Percentiles rank a stretch among this genome's conserved stretches.
phyloP scores from a whole-genome alignment of 64 coral and sea anemone species.

The Pachyseris speciosa region DNA sequence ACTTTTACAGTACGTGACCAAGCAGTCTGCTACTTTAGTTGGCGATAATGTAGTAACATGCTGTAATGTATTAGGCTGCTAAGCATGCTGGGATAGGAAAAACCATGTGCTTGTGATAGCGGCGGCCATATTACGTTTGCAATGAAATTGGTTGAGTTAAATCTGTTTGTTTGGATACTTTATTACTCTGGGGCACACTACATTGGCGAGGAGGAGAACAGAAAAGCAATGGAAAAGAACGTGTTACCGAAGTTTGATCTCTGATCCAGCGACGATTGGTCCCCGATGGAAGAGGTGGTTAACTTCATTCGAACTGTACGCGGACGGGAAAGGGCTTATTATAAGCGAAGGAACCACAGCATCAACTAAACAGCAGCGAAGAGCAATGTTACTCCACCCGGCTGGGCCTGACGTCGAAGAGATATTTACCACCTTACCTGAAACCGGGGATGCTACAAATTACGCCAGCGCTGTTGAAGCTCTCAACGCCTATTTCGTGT shows the following conservation, averaged over 20 bases:
- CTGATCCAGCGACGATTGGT: no score
- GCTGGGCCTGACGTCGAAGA: conserved; percentile 23
- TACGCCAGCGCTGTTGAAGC: conserved; percentile 15
- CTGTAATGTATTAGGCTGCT: conserved; percentile 16
- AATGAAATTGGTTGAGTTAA: conserved; percentile 6
- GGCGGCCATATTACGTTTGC: background rate
- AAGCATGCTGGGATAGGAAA: background rate
- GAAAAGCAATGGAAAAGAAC: background rate
- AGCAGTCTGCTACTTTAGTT: no score
- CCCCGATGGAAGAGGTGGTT: conserved; percentile 40
- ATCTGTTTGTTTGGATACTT: background rate
- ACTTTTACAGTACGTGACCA: no score
- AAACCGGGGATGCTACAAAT: conserved; percentile 20
- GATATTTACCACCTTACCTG: conserved; percentile 16
- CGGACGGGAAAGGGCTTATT: conserved; percentile 46
- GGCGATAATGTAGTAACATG: no score
- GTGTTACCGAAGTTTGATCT: conserved; percentile 31
- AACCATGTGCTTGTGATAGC: conserved; percentile 5
- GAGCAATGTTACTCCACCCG: background rate
- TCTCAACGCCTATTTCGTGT: conserved; percentile 9
- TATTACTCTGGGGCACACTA: conserved; percentile 25
- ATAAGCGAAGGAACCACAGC: conserved; percentile 1
- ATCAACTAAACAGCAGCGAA: conserved; percentile 3
- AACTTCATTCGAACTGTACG: conserved; percentile 43
- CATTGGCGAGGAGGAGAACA: conserved; percentile 66